A percentile compares a stretch with the other conserved stretches of the same genome.
phyloP scores from a whole-genome alignment of 53 echinoderm and acorn worm species.

The Patiria pectinifera region DNA sequence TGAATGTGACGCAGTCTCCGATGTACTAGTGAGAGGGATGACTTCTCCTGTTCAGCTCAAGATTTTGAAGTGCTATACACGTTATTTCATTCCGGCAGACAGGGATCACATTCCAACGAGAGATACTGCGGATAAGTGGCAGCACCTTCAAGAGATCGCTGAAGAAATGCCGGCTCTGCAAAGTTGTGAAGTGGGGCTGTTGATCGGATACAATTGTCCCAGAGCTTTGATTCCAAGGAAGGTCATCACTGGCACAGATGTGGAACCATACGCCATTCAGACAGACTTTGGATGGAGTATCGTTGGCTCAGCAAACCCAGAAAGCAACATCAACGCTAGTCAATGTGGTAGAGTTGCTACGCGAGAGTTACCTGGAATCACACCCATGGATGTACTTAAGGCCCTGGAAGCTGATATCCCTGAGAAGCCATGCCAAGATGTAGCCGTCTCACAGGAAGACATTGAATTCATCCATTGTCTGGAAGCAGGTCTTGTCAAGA shows the following conservation, averaged over 20 bases:
- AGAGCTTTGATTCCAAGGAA: slow-evolving; percentile 64
- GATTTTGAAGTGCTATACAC: slow-evolving; percentile 47
- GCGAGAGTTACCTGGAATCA: slow-evolving; percentile 18
- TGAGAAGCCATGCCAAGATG: not conserved
- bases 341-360: slow-evolving; percentile 47
- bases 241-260: slow-evolving; percentile 50
- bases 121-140: slow-evolving; percentile 63
- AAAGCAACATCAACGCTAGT: not conserved
- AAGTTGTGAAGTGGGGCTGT: slow-evolving; percentile 64
- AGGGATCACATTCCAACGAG: slow-evolving; percentile 61
- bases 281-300: slow-evolving; percentile 80
- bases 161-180: slow-evolving; percentile 65
- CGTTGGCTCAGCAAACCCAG: slow-evolving; percentile 37
- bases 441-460: slow-evolving; percentile 34
- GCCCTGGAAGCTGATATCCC: slow-evolving; percentile 46
- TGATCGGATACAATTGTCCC: slow-evolving; percentile 77
- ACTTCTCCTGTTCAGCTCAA: slow-evolving; percentile 31
- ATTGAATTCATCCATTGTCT: slow-evolving; percentile 22
- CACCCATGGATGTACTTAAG: slow-evolving; percentile 39
- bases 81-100: slow-evolving; percentile 62
- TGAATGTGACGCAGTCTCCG: slow-evolving; percentile 53
- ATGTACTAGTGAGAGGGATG: slow-evolving; percentile 62
- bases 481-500: not conserved
- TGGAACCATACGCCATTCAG: slow-evolving; percentile 67
- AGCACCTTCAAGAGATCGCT: slow-evolving; percentile 58